Conservation (phyloP, 2,888 invertebrate species). For the Doris montereyensis region DNA sequence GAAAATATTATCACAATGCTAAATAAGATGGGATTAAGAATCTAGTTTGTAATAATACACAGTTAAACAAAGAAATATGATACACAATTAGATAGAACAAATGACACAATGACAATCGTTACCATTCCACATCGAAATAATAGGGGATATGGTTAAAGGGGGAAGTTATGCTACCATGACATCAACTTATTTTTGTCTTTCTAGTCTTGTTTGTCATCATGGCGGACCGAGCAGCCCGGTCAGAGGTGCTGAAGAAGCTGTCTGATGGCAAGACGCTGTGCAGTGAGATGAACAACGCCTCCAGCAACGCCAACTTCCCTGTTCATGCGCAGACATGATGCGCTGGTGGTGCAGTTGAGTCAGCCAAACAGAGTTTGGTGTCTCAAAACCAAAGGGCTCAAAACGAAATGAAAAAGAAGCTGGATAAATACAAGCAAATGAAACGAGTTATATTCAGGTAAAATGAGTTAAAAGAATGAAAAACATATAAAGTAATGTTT, state of each 20-base stretch:
- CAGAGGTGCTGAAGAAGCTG: constrained; percentile 29
- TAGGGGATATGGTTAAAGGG: too few relatives aligned
- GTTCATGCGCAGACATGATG: constrained; percentile 33
- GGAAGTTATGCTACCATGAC: too few relatives aligned
- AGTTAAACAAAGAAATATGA: too few relatives aligned
- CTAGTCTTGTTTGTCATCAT: neutral
- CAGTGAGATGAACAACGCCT: constrained; percentile 38
- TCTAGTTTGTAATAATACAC: too few relatives aligned
- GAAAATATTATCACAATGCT: too few relatives aligned
- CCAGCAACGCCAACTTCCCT: constrained; percentile 36
- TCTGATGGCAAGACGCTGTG: constrained; percentile 33
- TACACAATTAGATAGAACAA: too few relatives aligned
- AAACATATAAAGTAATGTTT: too few relatives aligned
- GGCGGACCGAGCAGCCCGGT: neutral
- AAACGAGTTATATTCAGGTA: constrained; percentile 29
- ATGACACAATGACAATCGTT: too few relatives aligned
- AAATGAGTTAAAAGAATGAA: too few relatives aligned
- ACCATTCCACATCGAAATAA: too few relatives aligned
- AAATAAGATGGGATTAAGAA: too few relatives aligned
- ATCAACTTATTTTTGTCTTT: too few relatives aligned
- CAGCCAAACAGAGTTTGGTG: constrained; percentile 33
- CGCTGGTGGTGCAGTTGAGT: constrained; percentile 31
- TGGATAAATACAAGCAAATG: constrained; percentile 28
- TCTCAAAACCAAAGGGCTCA: constrained; percentile 32
- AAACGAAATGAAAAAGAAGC: constrained; percentile 28